A percentile compares a stretch with the other conserved stretches of the same genome.
Evolutionary conservation across 2,797 vertebrate genomes (phyloP).

Genomic region (Manis crassicaudata): DNA sequence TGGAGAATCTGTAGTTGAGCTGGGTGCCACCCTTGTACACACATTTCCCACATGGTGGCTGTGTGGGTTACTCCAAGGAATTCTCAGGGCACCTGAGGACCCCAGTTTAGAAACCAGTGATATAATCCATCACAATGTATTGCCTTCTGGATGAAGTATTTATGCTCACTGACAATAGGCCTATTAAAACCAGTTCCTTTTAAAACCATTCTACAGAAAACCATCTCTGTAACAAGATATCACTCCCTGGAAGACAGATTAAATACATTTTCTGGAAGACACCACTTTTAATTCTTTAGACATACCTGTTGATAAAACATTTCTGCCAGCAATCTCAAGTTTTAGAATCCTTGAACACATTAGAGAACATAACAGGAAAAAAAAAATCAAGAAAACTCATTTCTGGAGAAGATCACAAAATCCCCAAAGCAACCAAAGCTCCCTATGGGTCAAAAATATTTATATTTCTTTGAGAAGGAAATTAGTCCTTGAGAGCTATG

Average conservation of each 20-base stretch:
- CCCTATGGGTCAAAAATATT: conserved; percentile 41
- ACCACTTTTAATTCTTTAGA: conserved; percentile 1
- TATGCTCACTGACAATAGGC: not conserved
- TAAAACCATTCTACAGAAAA: conserved; percentile 54
- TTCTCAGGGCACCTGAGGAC: not conserved
- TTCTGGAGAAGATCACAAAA: conserved; percentile 8
- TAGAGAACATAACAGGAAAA: not conserved
- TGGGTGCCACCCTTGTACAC: not conserved
- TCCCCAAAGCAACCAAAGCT: not conserved
- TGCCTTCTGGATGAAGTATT: conserved; percentile 40
- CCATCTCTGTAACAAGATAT: conserved; percentile 16
- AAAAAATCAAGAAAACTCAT: not conserved
- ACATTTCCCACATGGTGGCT: fast-evolving
- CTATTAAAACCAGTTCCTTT: conserved; percentile 18
- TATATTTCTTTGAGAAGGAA: conserved; percentile 35
- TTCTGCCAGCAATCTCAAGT: not conserved
- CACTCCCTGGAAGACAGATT: not conserved
- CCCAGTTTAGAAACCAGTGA: not conserved
- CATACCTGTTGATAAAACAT: not conserved
- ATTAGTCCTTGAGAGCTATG: not conserved
- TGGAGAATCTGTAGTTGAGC: not conserved
- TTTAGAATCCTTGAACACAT: conserved; percentile 4
- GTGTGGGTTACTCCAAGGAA: not conserved
- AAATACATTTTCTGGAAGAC: not conserved
- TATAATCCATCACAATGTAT: conserved; percentile 6